Base-by-base conservation (phyloP, 2,797 vertebrate species). In the Miichthys miiuy region DNA sequence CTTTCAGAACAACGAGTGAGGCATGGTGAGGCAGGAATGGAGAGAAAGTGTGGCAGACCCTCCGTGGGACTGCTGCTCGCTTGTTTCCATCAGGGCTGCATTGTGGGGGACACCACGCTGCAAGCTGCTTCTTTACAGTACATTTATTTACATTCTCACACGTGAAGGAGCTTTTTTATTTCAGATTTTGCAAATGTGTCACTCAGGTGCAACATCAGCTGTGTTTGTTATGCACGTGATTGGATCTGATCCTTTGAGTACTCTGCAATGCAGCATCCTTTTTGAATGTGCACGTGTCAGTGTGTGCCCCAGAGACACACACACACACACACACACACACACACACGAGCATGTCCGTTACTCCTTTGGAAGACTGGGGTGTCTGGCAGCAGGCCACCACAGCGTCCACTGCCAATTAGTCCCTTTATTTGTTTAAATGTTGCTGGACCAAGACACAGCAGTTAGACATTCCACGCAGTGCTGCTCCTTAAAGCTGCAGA, bases 361-460 rank as follows among this genome's bases (percentile, higher is more conserved):
- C 78, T 80, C 84, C 81, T 84, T 71, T 85, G 79, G 86, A 80
- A 82, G 74, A 80, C 83, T 89, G 84, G 83, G 79, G 60, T 27
- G 57, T 2, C 25, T 87, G 90, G 90, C 89, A 93, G 68, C 66
- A 73, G 68, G 66, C 70, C 79, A 87, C 87, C 71, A 18, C 71
- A 85, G 72, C 27, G 50, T 84, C 83, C 61, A 69, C 85, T 92
- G 77, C 83, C 92, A 91, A 88, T 94, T 92, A 91, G 88, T 83
- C 77, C 75, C 83, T 90, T 87, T 76, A 84, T 90, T 92, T 89
- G 84, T 85, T 94, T 89, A 79, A 82, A 77, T 60, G 84, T 79
- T 86, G 74, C 88, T 82, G 62, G 73, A 79, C 69, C 78, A 80
- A 72, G 72, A 76, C 79, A 5, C 48, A 72, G 68, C 65, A 21